phyloP scores from a whole-genome alignment of 2,888 invertebrate genomes.

The Cactoblastis cactorum region DNA sequence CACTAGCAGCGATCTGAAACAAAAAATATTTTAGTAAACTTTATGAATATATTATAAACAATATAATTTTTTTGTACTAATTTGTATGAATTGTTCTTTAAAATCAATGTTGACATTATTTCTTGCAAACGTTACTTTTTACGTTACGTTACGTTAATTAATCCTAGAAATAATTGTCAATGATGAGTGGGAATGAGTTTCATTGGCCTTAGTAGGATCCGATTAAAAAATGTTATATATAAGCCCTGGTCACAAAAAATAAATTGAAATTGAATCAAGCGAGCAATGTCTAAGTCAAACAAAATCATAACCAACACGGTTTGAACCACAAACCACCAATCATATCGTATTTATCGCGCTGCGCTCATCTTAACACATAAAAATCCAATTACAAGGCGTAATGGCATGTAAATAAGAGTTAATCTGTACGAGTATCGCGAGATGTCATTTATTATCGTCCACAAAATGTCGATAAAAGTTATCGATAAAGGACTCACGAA shows the following conservation, averaged over 20 bases:
- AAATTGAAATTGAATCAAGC: too few species aligned
- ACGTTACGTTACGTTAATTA: too few species aligned
- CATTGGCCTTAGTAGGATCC: too few species aligned
- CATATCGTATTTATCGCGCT: neutral
- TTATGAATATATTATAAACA: neutral
- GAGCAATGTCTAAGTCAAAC: neutral
- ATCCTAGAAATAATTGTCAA: too few species aligned
- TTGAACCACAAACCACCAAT: neutral
- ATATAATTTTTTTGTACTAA: too few species aligned
- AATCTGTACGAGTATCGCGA: slow-evolving; percentile 34
- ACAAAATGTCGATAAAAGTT: slow-evolving; percentile 37
- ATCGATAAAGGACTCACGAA: slow-evolving; percentile 51
- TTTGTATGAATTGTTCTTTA: too few species aligned
- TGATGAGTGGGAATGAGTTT: too few species aligned
- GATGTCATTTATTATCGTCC: slow-evolving; percentile 34
- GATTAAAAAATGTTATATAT: too few species aligned
- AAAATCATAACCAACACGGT: neutral
- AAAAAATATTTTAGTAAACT: slow-evolving; percentile 19
- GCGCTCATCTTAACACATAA: slow-evolving; percentile 20
- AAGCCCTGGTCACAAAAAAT: too few species aligned
- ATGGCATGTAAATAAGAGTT: slow-evolving; percentile 48
- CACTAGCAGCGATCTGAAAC: slow-evolving; percentile 70
- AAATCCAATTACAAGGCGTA: slow-evolving; percentile 46
- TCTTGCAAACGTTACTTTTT: too few species aligned
- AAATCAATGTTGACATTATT: too few species aligned